Percentiles rank a stretch among this genome's conserved stretches.
Conservation (phyloP, 2,797 vertebrate species). For the Triplophysa bombifrons region DNA sequence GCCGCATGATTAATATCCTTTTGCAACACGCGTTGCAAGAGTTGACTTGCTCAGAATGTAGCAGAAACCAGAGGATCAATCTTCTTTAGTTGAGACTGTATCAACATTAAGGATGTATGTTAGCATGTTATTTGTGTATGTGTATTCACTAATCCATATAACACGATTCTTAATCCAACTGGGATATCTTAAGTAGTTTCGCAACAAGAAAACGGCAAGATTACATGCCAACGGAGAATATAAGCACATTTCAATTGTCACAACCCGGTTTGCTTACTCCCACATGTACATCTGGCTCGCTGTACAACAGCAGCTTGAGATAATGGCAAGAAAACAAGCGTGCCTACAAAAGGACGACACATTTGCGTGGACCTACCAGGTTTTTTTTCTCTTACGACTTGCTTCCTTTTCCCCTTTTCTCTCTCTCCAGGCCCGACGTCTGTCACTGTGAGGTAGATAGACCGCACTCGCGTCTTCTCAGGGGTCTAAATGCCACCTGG, state of each 20-base stretch:
- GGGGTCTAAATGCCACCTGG: conserved; percentile 58
- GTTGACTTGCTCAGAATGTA: conserved; percentile 58
- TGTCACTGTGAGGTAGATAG: conserved; percentile 48
- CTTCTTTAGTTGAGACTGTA: conserved; percentile 48
- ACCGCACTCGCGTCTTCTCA: conserved; percentile 48
- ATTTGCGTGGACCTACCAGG: conserved; percentile 45
- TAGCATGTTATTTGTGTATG: conserved; percentile 31
- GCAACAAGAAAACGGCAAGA: conserved; percentile 49
- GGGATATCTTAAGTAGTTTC: conserved; percentile 51
- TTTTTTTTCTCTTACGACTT: conserved; percentile 16
- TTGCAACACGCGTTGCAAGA: conserved; percentile 58
- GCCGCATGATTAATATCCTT: conserved; percentile 59
- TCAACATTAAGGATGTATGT: conserved; percentile 34
- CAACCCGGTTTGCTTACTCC: conserved; percentile 46
- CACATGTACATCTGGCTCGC: conserved; percentile 53
- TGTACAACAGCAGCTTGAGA: conserved; percentile 53
- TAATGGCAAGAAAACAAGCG: conserved; percentile 57
- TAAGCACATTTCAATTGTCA: conserved; percentile 46
- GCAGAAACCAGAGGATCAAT: conserved; percentile 51
- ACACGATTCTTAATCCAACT: conserved; percentile 48
- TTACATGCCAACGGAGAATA: conserved; percentile 49
- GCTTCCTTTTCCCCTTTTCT: conserved; percentile 63
- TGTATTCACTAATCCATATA: conserved; percentile 54
- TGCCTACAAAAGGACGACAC: conserved; percentile 50
- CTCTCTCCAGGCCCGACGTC: conserved; percentile 44